phyloP scores from a whole-genome alignment of 2,888 invertebrate genomes.

The Hirtodrosophila confusa region DNA sequence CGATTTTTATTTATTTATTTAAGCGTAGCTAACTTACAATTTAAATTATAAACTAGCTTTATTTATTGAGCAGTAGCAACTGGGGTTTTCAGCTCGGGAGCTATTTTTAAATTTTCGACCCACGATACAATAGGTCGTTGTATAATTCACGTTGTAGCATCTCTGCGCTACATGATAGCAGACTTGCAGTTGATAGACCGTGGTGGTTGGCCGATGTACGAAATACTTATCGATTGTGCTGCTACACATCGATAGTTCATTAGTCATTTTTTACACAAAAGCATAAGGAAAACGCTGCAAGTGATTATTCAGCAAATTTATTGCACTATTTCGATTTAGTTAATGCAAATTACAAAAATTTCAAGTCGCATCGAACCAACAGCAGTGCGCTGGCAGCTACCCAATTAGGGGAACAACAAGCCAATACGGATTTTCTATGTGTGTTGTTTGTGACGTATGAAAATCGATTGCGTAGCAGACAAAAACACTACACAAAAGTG shows the following conservation, averaged over 20 bases:
- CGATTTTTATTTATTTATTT: no score
- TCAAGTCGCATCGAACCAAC: conserved; percentile 9
- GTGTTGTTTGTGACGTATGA: conserved; percentile 46
- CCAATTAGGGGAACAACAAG: conserved; percentile 13
- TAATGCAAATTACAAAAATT: conserved; percentile 51
- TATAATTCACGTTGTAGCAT: background rate
- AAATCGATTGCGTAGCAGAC: conserved; percentile 67
- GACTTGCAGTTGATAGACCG: background rate
- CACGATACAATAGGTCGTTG: background rate
- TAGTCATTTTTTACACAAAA: conserved; percentile 65
- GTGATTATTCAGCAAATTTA: conserved; percentile 47
- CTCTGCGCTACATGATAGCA: background rate
- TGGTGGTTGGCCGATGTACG: conserved; percentile 5
- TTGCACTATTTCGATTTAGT: conserved; percentile 35
- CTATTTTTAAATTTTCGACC: background rate
- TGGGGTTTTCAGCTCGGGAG: no score
- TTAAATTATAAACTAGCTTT: no score
- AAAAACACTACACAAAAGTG: conserved; percentile 47
- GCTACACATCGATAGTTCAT: conserved; percentile 40
- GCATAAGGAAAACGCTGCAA: conserved; percentile 40
- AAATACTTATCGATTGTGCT: conserved; percentile 2
- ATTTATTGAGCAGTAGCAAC: no score
- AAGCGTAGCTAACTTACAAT: no score
- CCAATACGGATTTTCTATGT: conserved; percentile 7
- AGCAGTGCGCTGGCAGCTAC: conserved; percentile 13